Evolutionary conservation across 2,797 vertebrate genomes (phyloP), one percentile per base, ranked within the genome.

Genomic region (Myotis daubentonii): DNA sequence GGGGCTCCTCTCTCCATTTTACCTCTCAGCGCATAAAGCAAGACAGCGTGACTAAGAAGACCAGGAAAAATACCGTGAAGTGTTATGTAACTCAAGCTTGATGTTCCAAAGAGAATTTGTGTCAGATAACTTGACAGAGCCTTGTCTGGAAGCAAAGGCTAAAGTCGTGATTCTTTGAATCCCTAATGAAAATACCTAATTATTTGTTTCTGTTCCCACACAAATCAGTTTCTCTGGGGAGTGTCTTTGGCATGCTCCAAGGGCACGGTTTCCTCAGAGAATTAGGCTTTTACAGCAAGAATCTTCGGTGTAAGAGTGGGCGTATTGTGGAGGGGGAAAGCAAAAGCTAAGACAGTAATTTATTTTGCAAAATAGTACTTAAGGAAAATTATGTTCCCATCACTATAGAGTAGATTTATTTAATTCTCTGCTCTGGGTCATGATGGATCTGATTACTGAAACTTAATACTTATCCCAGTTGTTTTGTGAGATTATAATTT

Each of bases 131-230:
- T 95, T 96, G 89, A 95, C 82, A 79, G 68, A 84, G 8, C 80
- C 90, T 94, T 94, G 76, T 94, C 95, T 93, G 89, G 75, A 80
- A 94, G 86, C 22, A 97, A 93, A 91, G 75, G 76, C 62, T 79
- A 55, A 95, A 96, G 93, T 96, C 92, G 68, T 96, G 97, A 97
- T 87, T 95, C 91, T 91, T 57, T 85, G 83, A 92, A 57, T 88
- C 83, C n/a, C 84, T 89, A 81, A 95, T 94, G 81, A 96, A 97
- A 97, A 97, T 93, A 85, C 80, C 70, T 87, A 81, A 96, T 96
- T 96, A 82, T 92, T 95, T 91, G 87, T 87, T 87, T 93, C 95
- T 96, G 38, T 94, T 85, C 96, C 94, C 94, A 97, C 95, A 93
- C 92, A 97, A 96, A 96, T 96, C 95, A 94, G 83, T 97, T 92